Base-by-base conservation (phyloP, 2,113 vertebrate genomes). In the Carassius carassius region DNA sequence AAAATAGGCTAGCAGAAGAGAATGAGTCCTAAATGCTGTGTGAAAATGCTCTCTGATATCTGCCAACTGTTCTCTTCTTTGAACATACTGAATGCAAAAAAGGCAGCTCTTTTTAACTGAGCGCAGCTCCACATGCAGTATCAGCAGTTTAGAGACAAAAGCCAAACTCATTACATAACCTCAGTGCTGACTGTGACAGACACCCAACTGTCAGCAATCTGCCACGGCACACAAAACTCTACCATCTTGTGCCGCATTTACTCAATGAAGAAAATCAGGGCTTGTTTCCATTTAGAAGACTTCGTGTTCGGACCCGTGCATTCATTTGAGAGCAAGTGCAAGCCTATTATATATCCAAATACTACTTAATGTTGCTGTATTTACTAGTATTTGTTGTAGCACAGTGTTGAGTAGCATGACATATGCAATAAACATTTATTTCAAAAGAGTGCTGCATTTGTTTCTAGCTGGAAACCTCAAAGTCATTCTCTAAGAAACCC, bases 191-290 rank as follows among this genome's bases (percentile, higher is more conserved):
- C 75, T 69, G 35, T 78, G 63, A 84, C 47, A 51, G 83, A 78
- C 83, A 21, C 75, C 83, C 83, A 79, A 79, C 83, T 69, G 83
- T 78, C 63, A 14, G 49, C 75, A 84, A 84, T 84, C 83, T 84
- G 83, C 76, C 51, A 60, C 35, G 0, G 29, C 49, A 69, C 16
- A 78, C 76, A 70, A 78, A 70, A 78, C 65, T 37, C 67, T 67
- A 32, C 63, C 35, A 69, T 78, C 62, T 72, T 84, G 75, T 56
- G n/a, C 16, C 0, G 14, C n/a, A 44, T 74, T 58, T 60, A 60
- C 32, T 81, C 62, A 81, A n/a, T 54, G 47, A 70, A 67, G 29
- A 72, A 25, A 19, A 54, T 35, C 41, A 79, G 4, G 23, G 25
- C 16, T 17, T 47, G n/a, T 63, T n/a, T 63, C 58, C 11, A 3